Base-by-base conservation (phyloP, 2,797 vertebrate species). In the Sebastes miniatus region DNA sequence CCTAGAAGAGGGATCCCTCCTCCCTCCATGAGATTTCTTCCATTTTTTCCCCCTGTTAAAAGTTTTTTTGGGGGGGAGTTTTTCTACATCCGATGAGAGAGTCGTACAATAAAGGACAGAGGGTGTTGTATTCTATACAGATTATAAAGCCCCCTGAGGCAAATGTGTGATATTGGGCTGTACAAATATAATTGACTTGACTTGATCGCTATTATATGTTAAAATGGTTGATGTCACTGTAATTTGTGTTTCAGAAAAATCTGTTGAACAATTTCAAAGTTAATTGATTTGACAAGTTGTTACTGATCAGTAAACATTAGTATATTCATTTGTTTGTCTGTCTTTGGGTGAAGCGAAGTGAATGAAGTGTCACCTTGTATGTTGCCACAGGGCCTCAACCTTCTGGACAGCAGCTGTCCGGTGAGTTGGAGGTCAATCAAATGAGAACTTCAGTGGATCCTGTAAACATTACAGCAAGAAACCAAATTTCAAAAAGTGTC, bases 351-450 rank as follows among this genome's bases (percentile, higher is more conserved):
- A 71, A 67, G 36, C 54, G 54, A 65, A 64, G 22, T 54, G 64
- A 66, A 62, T 47, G 5, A 67, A 80, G 65, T 74, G 64, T 75
- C 73, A 70, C 52, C 87, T 79, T 76, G 73, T 52, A 31, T 47
- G 27, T 56, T 73, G 24, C 71, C 47, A 58, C n/a, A 0, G 58
- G 79, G 24, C 69, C 43, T 70, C 43, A 74, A 27, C 73, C 34
- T 82, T 75, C 62, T 76, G 65, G 25, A 77, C 78, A 79, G 52
- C 85, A 83, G 67, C 76, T 83, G 70, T 70, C 61, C 8, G 0
- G 24, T 63, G 56, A 87, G 56, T 34, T 76, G 39, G 39, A 83
- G 75, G 72, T 85, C 80, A 73, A 73, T 57, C 12, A 3, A 67
- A 71, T 65, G 52, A 65, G 50, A 74, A 25, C 63, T 64, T 31